Base-by-base conservation (phyloP, 2,888 invertebrate genomes). In the Cartodere bifasciata region DNA sequence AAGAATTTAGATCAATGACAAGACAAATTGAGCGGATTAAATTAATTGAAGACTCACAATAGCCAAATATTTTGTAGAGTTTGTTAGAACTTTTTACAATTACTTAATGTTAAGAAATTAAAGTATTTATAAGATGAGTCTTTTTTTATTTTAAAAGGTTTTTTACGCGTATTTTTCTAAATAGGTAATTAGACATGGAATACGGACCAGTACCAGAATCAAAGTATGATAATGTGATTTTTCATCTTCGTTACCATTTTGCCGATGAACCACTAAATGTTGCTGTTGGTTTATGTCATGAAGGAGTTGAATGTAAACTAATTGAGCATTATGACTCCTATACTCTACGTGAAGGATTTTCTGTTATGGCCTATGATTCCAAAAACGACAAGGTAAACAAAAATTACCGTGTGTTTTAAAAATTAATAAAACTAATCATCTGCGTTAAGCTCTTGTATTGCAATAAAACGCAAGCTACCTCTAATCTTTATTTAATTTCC, bases 251-350 rank as follows among this genome's bases (percentile, higher is more conserved):
- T 17, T 62, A 70, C 41, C 80, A 74, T 50, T 86, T 86, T 55
- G 76, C 81, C 1, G 86, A 86, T 51, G 86, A 86, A 53, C 85
- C 86, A 0, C 65, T 86, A 25, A 86, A 86, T 60, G 71, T 72
- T 44, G 79, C 83, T 0, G 77, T 83, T n/a, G 68, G 70, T 7
- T 64, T 85, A 4, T 84, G 83, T 49, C 57, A 68, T 28, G 66
- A 71, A 4, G 83, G 83, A 0, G 69, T 75, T 46, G 70, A 77
- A 0, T 82, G 84, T 47, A 65, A 63, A 0, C 75, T 79, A 15
- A 62, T 85, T 31, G 85, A 86, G 59, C 62, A 70, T 14, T 77
- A 83, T 44, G 79, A 83, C 49, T 54, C 71, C 21, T 63, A 66
- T 13, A 84, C 84, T n/a, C 66, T 86, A 46, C 65, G 70, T 35